Evolutionary conservation across 2,113 vertebrate genomes (phyloP).

Genomic region (Mobula hypostoma): DNA sequence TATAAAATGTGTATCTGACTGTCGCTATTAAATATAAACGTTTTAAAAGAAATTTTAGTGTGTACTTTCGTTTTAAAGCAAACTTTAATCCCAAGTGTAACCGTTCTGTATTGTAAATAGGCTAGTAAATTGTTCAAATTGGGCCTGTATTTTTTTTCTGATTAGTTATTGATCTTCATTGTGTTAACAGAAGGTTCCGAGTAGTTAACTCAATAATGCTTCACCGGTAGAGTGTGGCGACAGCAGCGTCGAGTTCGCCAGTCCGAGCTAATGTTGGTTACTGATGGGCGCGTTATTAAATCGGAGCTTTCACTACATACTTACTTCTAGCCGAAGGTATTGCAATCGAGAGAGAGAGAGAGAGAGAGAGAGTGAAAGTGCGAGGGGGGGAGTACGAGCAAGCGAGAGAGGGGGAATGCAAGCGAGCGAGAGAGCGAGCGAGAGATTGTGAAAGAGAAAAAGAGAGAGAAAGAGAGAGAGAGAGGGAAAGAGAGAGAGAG

Average conservation of each 20-base stretch:
- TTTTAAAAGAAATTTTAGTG: neutral
- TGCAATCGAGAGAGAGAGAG: neutral
- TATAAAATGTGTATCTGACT: neutral
- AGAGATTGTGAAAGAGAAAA: too few relatives aligned
- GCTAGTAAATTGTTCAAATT: neutral
- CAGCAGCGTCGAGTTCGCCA: neutral
- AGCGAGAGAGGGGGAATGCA: neutral
- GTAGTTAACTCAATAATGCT: neutral
- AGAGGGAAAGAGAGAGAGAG: neutral
- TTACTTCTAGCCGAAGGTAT: neutral
- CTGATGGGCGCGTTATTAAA: slow-evolving; percentile 7
- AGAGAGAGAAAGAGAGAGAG: too few relatives aligned
- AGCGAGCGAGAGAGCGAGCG: too few relatives aligned
- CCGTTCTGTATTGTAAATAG: neutral
- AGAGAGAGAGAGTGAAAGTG: neutral
- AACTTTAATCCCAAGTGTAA: neutral
- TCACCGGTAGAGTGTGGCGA: neutral
- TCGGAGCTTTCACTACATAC: neutral
- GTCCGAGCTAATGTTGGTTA: neutral
- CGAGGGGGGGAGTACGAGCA: too few relatives aligned
- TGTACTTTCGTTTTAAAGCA: neutral
- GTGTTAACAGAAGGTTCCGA: neutral
- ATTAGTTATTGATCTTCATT: neutral
- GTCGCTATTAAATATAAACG: neutral
- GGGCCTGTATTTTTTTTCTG: neutral